Base-by-base conservation (phyloP, 2,797 vertebrate species). In the Sebastes baramenuke region DNA sequence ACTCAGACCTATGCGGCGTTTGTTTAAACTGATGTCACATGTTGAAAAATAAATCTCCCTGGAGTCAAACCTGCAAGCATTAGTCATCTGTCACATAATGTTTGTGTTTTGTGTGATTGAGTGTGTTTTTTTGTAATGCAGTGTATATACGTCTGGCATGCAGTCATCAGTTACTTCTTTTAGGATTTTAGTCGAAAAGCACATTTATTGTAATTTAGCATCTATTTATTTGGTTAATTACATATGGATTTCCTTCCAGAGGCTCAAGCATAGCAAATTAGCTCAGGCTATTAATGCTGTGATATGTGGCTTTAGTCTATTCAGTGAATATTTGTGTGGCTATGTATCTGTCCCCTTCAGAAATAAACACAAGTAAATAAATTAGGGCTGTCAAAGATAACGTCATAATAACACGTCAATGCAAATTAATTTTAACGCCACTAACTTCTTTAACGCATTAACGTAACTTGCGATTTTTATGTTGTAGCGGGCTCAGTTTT, bases 21-120 rank as follows among this genome's bases (percentile, higher is more conserved):
- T 88, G 76, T 79, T 88, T 89, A 83, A 87, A 80, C 49, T 65
- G 25, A 74, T 80, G 88, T 83, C 85, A 85, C 77, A 77, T 73
- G 46, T 34, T 72, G 54, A 71, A 59, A 67, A 66, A 77, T 64
- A 73, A 84, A 86, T 67, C 75, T 65, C 49, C 55, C 13, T 52
- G 18, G 16, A 64, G 71, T 79, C 64, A 71, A 78, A 72, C 70
- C 70, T 54, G 56, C 24, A 16, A 32, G n/a, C 59, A 58, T 79
- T 67, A 75, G 12, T 84, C 85, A 86, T 73, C 61, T 67, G 32
- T 85, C 72, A 64, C 75, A 74, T 62, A 56, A 59, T 79, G 71
- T 84, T 88, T 85, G 65, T 32, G 22, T 71, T 81, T 14, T 27
- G n/a, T 25, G 54, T 49, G 64, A 67, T 42, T 60, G 30, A 29